Evolutionary conservation across 2,888 invertebrate species (phyloP), one percentile per base, ranked within the genome.

Genomic region (Seladonia tumulorum): DNA sequence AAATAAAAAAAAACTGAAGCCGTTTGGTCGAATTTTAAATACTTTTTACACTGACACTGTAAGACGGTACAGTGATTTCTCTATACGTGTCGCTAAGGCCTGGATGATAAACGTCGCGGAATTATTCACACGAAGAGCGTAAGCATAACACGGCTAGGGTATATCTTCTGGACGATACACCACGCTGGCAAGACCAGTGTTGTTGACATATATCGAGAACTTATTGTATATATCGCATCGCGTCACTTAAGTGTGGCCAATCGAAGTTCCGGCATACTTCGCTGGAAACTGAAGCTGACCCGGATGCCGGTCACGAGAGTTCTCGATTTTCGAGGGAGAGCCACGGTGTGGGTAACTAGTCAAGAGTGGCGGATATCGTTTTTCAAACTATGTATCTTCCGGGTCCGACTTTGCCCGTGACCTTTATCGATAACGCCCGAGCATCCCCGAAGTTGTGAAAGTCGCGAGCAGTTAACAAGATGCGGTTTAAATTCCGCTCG

Each of bases 401-500:
- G 8, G 45, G 45, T 12, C 45, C 45, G 3, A 66, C 29, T 35
- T 66, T 35, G 66, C 66, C 35, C 66, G 66, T 66, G 66, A 66
- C 35, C 66, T 35, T 35, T 66, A 66, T 66, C 29, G 29, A 66
- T 66, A 66, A 66, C 8, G 35, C 22, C n/a, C 22, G 22, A 53
- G 22, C 53, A 22, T 53, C 3, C 8, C 5, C 22, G 12, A 42
- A 68, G 22, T 68, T 39, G 22, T n/a, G 5, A 39, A 68, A 39
- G 39, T 12, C 35, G 35, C 39, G 39, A 22, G 53, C 53, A 8
- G 39, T 29, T 72, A 47, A 72, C 45, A 49, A 68, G 73, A 47
- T 66, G 73, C 14, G 60, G 78, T 86, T 86, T 75, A 76, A 86
- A 85, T 86, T 81, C 81, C 78, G 47, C 57, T 42, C 75, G 47